phyloP scores from a whole-genome alignment of 35 echinoderm and acorn worm species.

The Diadema setosum region DNA sequence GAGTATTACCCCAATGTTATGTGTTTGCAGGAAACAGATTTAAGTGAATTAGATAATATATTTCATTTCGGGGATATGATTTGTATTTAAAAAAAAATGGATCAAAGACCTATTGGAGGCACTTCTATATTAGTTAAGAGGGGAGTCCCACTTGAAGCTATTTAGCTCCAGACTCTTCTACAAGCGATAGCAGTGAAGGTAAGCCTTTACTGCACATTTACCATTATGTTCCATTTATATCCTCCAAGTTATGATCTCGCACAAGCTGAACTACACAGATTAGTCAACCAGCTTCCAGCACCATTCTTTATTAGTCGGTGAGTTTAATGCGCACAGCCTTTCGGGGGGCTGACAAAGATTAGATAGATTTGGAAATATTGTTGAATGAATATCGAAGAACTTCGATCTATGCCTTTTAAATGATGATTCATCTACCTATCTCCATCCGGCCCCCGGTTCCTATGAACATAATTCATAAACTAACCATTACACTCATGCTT shows the following conservation, averaged over 20 bases:
- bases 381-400: background rate
- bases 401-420: slow-evolving; percentile 8
- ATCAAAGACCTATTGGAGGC: background rate
- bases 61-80: background rate
- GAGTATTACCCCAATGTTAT: background rate
- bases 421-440: background rate
- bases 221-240: background rate
- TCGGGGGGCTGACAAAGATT: background rate
- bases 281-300: background rate
- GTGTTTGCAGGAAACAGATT: background rate
- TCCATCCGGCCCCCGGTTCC: background rate
- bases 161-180: background rate
- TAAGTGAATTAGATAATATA: background rate
- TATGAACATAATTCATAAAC: background rate
- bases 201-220: background rate
- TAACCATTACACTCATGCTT: background rate
- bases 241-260: background rate
- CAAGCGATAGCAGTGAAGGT: background rate
- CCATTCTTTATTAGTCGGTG: background rate
- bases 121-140: background rate
- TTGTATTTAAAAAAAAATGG: background rate
- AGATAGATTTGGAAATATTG: background rate
- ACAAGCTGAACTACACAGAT: background rate
- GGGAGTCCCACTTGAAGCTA: background rate
- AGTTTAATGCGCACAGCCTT: background rate